These are phyloP conservation scores for Tetramorium simillimum DNA, from an alignment of 1,140 invertebrate species.

Conservation along the genomic window DNA sequence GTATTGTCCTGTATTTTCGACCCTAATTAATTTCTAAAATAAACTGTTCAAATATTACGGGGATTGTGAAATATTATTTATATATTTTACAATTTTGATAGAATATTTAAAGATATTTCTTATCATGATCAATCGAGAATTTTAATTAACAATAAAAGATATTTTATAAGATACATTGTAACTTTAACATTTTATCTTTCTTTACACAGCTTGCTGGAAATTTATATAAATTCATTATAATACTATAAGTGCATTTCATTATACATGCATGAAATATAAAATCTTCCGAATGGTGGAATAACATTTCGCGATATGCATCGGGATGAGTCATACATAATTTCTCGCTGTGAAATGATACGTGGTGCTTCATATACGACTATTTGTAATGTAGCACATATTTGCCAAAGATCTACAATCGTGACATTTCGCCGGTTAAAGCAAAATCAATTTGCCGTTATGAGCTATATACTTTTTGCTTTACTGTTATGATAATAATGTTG, in stretches of 20 bases:
- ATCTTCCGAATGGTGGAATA: neutral
- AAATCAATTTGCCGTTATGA: conserved; percentile 42
- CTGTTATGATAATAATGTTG: conserved; percentile 26
- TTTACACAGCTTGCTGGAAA: neutral
- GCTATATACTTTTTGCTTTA: conserved; percentile 20
- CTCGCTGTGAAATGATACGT: neutral
- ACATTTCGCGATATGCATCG: neutral
- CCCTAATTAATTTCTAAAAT: neutral
- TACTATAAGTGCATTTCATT: neutral
- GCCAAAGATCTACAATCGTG: conserved; percentile 33
- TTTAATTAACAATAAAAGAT: neutral
- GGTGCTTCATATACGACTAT: neutral
- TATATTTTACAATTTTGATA: neutral
- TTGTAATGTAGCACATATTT: neutral
- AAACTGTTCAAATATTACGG: neutral
- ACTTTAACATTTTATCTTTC: neutral
- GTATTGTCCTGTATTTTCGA: neutral
- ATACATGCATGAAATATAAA: neutral
- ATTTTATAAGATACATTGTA: neutral
- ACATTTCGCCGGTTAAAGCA: conserved; percentile 34
- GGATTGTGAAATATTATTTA: neutral
- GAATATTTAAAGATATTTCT: neutral
- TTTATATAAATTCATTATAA: conserved; percentile 4
- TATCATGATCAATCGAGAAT: neutral
- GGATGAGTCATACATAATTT: neutral